Base-by-base conservation (phyloP, 2,888 invertebrate genomes). In the Stegophylla sp. region DNA sequence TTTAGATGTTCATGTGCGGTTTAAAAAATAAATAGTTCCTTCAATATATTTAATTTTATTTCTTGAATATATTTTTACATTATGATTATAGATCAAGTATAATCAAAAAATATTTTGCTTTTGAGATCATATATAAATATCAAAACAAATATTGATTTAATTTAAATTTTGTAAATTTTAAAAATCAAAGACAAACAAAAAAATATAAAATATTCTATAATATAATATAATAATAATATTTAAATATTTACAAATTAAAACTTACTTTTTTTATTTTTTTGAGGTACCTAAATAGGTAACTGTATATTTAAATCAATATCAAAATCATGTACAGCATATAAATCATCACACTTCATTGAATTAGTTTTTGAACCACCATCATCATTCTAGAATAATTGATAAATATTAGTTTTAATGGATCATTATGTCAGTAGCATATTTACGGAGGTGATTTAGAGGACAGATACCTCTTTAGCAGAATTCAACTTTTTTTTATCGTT, bases 251-350 rank as follows among this genome's bases (percentile, higher is more conserved):
- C 41, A 75, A 63, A 74, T 61, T n/a, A 28, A 53, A 28, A 61
- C 61, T 45, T 10, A 45, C 20, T 17, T n/a, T 5, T 34, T 51
- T 17, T 23, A 9, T 20, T 59, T 26, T 26, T 26, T 13, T 20
- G 1, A 15, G 7, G 13, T 28, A 63, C 10, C 28, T 79, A 79
- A 51, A 92, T 88, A 74, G 94, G 92, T 84, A 94, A 91, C 87
- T 95, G 95, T 81, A 96, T 87, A 86, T 98, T 97, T 83, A 98
- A 96, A 86, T 92, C 94, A 85, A 97, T 95, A 85, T 98, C 98
- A 88, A 98, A 98, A 88, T 98, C 95, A 86, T 98, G 98, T 45
- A 88, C 89, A 43, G 88, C 88, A 84, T 88, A 89, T 48, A 89
- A 85, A 84, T 90, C 90, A 79, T 89, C 89, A 43, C 87, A 84